These are phyloP conservation scores for Euspilapteryx auroguttella DNA, from an alignment of 2,888 invertebrate genomes.

Conservation along the genomic window DNA sequence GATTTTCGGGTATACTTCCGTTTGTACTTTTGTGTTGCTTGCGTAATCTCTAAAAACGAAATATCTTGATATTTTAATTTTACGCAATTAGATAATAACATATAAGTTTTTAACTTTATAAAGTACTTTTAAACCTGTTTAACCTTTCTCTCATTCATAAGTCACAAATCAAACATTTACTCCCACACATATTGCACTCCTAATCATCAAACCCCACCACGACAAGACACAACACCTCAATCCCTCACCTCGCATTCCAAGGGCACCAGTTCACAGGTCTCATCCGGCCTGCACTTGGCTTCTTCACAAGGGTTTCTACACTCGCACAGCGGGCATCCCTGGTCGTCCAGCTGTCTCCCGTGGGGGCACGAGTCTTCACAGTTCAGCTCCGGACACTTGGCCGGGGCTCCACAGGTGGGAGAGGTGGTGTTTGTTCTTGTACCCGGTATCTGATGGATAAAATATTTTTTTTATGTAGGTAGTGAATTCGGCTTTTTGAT, in stretches of 20 bases:
- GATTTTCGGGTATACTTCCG: too few relatives aligned
- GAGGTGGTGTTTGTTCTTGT: constrained; percentile 67
- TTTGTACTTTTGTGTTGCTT: too few relatives aligned
- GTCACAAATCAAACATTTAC: too few relatives aligned
- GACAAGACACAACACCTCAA: too few relatives aligned
- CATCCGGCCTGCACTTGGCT: constrained; percentile 69
- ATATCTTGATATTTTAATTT: too few relatives aligned
- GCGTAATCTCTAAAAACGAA: too few relatives aligned
- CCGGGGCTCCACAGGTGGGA: constrained; percentile 30
- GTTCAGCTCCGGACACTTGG: constrained; percentile 22
- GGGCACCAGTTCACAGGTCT: constrained; percentile 41
- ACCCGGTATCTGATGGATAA: constrained; percentile 47
- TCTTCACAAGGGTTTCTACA: constrained; percentile 80
- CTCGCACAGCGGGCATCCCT: constrained; percentile 73
- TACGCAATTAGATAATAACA: too few relatives aligned
- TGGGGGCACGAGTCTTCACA: constrained; percentile 33
- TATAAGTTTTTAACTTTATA: too few relatives aligned
- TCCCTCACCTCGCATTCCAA: constrained; percentile 30
- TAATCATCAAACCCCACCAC: too few relatives aligned
- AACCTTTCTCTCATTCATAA: too few relatives aligned
- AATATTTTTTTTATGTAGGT: neutral
- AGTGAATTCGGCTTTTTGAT: neutral
- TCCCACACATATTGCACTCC: too few relatives aligned
- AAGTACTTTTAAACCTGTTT: too few relatives aligned
- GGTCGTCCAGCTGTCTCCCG: constrained; percentile 34